phyloP scores from a whole-genome alignment of 2,113 vertebrate species.

The Sardina pilchardus region DNA sequence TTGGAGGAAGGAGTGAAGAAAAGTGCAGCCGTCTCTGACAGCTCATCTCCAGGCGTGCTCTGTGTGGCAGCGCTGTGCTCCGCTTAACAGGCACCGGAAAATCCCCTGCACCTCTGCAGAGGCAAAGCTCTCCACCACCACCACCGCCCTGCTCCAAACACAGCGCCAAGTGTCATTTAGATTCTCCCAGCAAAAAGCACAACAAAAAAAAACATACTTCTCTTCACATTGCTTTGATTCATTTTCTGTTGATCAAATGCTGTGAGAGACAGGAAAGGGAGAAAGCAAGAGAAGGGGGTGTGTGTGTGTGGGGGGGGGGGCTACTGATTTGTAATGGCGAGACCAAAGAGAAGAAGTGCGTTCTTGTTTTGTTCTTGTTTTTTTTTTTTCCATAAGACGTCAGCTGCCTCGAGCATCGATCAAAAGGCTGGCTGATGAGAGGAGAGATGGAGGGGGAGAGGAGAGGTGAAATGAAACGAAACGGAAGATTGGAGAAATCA shows the following conservation, averaged over 20 bases:
- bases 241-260: neutral
- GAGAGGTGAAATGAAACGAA: conserved; percentile 10
- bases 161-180: neutral
- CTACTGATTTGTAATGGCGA: conserved; percentile 10
- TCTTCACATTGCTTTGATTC: neutral
- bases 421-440: conserved; percentile 5
- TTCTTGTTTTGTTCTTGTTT: neutral
- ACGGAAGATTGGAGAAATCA: neutral
- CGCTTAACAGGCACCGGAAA: neutral
- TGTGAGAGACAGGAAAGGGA: neutral
- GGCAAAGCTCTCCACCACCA: too few species aligned
- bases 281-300: neutral
- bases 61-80: neutral
- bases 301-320: neutral
- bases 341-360: neutral
- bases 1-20: neutral
- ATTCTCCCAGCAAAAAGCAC: neutral
- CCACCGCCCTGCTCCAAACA: neutral
- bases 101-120: neutral
- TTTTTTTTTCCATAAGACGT: neutral
- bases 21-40: conserved; percentile 8
- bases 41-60: neutral
- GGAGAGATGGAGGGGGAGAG: conserved; percentile 11
- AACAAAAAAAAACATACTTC: neutral
- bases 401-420: conserved; percentile 30